phyloP scores from a whole-genome alignment of 2,888 invertebrate genomes.

The Megalurothrips usitatus region DNA sequence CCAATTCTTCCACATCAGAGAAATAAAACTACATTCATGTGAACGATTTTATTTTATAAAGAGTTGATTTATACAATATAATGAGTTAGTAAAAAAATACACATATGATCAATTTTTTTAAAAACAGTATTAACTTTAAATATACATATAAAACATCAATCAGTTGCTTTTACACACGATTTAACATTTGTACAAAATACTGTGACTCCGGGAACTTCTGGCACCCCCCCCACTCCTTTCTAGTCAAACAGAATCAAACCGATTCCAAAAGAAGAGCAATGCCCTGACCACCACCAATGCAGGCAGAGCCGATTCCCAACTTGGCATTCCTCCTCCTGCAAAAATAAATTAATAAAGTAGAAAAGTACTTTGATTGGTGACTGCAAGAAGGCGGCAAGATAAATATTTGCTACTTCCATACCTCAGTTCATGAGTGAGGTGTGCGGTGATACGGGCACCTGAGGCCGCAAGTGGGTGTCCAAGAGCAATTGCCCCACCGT shows the following conservation, averaged over 20 bases:
- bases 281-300: conserved; percentile 98
- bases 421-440: conserved; percentile 88
- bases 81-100: neutral
- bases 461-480: conserved; percentile 98
- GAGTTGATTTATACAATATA: neutral
- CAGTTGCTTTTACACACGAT: neutral
- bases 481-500: conserved; percentile 93
- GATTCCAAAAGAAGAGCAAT: conserved; percentile 88
- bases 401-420: conserved; percentile 45
- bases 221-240: neutral
- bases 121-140: neutral
- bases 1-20: neutral
- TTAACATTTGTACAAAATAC: conserved; percentile 11
- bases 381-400: no score
- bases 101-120: neutral
- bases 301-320: conserved; percentile 89
- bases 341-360: conserved; percentile 38
- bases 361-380: neutral
- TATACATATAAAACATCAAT: no score
- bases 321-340: conserved; percentile 76
- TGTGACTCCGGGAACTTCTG: neutral
- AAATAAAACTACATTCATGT: neutral
- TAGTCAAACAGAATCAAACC: conserved; percentile 47
- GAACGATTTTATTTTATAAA: neutral
- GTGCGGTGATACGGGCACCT: conserved; percentile 85